Evolutionary conservation across 2,797 vertebrate genomes (phyloP).

Genomic region (Malacoraja senta): DNA sequence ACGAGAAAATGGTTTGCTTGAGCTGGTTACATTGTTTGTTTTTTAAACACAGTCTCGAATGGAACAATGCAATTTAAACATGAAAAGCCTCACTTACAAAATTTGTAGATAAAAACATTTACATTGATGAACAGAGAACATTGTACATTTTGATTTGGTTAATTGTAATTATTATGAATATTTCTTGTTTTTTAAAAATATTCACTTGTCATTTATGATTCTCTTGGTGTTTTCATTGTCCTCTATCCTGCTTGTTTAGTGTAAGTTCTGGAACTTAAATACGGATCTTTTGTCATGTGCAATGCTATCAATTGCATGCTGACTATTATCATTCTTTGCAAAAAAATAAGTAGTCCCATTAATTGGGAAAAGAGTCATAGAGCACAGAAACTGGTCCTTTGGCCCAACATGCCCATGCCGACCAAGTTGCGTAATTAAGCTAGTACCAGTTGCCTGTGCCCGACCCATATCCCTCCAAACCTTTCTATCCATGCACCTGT

Average conservation of each 20-base stretch:
- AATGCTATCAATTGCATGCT: neutral
- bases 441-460: no score
- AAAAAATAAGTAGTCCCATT: neutral
- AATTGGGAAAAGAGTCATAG: neutral
- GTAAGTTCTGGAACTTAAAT: neutral
- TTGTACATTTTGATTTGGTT: neutral
- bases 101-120: neutral
- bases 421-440: no score
- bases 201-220: no score
- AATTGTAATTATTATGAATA: neutral
- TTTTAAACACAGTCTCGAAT: neutral
- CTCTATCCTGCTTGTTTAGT: neutral
- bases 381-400: no score
- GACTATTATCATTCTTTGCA: neutral
- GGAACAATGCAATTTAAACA: slow-evolving; percentile 2
- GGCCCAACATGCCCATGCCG: no score
- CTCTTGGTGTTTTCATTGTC: neutral
- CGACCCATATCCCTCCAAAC: no score
- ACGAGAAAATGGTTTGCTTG: slow-evolving; percentile 39
- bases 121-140: neutral
- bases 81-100: neutral
- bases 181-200: neutral
- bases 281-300: neutral
- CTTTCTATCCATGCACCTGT: no score
- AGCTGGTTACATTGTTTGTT: neutral